Evolutionary conservation across 2,888 invertebrate species (phyloP), one percentile per base, ranked within the genome.

Genomic region (Auanema freiburgensis): DNA sequence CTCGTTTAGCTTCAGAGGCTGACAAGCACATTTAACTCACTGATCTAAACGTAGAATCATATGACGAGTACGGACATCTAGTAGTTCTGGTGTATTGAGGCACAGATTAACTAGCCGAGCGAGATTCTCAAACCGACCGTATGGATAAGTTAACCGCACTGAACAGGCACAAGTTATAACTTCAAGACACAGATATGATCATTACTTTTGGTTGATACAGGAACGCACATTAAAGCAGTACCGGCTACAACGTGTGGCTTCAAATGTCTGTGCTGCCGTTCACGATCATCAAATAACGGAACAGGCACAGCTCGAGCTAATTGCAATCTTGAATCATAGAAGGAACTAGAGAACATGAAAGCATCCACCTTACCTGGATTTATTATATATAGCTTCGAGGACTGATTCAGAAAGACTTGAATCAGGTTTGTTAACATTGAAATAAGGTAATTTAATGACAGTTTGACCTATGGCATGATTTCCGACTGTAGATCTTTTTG

Each of bases 61-160:
- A 54, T 77, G 71, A 44, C 76, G 66, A 18, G 79, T 68, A 24
- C 75, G 74, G 18, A 66, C 65, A 51, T 79, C 79, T 41, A 79
- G 58, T 50, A 63, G 53, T 57, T 69, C 69, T 14, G 69, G 67
- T 24, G 67, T 61, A 57, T 69, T 69, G 14, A 64, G 53, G 40
- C 67, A 65, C 24, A 69, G 42, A 56, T 72, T 63, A 25, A 72
- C 67, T 1, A 72, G 55, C 14, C 65, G 62, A 14, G 66, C 67
- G 1, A 72, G 57, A 18, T 67, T 69, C 49, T 72, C 67, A 43
- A 65, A 63, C 24, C 69, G 63, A 11, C 67, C 67, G 50, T 68
- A 68, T 1, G 67, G 67, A 23, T 66, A 67, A 21, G 66, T 66
- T 11, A 69, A 61, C 6, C 54, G 55, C 49, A 67, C 68, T 61